Base-by-base conservation (phyloP, 37 sponge, comb jelly and placozoan species). In the Aplysina aerophoba region DNA sequence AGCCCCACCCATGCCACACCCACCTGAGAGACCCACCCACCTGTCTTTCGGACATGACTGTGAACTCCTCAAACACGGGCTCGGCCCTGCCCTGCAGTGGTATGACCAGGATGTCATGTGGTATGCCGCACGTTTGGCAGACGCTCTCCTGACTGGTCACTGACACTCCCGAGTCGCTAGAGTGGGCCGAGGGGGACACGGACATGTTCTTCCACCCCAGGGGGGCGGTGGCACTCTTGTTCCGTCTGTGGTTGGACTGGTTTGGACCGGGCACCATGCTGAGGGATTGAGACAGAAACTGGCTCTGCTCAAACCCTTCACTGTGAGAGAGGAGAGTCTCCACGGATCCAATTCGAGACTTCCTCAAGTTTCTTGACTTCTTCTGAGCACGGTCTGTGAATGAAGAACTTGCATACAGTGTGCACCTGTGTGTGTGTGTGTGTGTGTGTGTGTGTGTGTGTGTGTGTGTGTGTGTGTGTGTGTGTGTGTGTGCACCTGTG, bases 81-180 rank as follows among this genome's bases (percentile, higher is more conserved):
- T 53, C 54, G 14, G 44, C 41, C 53, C 40, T 50, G 1, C 37
- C 54, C 1, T 30, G 25, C 14, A 75, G 41, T 14, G 78, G 78
- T 0, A 75, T 75, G 41, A 75, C 53, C 39, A 75, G 78, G 53
- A 75, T 24, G 14, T 75, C 78, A 11, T 75, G 78, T 75, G 78
- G 38, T 54, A 75, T 24, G 15, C 73, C 73, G 12, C 73, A 71
- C 73, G 36, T 27, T 3, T 24, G 21, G 16, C 73, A 71, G 6
- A 44, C 50, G 3, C 6, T 8, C 50, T 44, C 50, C 50, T 44
- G 50, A 44, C 50, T 44, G 50, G 6, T 44, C 50, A 44, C 50
- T 44, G 50, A 44, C 50, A 44, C 50, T 11, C 50, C 50, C 50
- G 50, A 44, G 50, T 44, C 50, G 8, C 8, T 44, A 44, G 50